phyloP scores from a whole-genome alignment of 1,140 invertebrate genomes.

The Atta colombica region DNA sequence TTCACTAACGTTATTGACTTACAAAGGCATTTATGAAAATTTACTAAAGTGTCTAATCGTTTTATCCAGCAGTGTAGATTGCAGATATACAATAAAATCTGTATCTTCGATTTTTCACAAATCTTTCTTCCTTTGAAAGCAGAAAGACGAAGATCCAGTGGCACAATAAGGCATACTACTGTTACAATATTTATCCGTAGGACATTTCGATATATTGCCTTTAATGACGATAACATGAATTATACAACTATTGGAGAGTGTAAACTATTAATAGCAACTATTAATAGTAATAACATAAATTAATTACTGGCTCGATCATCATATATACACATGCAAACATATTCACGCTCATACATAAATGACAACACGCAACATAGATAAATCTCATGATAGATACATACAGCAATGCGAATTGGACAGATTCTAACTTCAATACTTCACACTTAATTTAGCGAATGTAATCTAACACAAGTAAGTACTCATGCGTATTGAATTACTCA shows the following conservation, averaged over 20 bases:
- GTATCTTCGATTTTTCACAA: conserved; percentile 16
- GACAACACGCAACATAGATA: conserved; percentile 68
- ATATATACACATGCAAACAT: conserved; percentile 41
- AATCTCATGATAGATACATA: conserved; percentile 70
- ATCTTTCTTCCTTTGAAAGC: conserved; percentile 33
- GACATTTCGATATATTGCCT: conserved; percentile 13
- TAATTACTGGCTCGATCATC: conserved; percentile 69
- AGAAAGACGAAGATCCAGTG: conserved; percentile 52
- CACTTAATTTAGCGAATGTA: conserved; percentile 70
- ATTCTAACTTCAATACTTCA: conserved; percentile 71
- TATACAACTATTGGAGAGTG: conserved; percentile 50
- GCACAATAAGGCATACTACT: conserved; percentile 46
- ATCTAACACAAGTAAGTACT: conserved; percentile 70
- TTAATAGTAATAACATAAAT: conserved; percentile 56
- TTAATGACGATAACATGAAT: conserved; percentile 57
- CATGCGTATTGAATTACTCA: conserved; percentile 68
- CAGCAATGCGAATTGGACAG: conserved; percentile 68
- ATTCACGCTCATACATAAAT: conserved; percentile 28
- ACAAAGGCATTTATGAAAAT: conserved; percentile 8
- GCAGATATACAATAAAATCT: conserved; percentile 40
- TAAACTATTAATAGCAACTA: conserved; percentile 62
- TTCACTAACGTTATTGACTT: conserved; percentile 19
- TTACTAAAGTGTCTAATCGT: conserved; percentile 13
- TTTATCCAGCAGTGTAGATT: conserved; percentile 37
- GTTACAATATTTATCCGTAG: conserved; percentile 61